Evolutionary conservation across 2,113 vertebrate species (phyloP), one percentile per base, ranked within the genome.

Genomic region (Cyphotilapia sp.): DNA sequence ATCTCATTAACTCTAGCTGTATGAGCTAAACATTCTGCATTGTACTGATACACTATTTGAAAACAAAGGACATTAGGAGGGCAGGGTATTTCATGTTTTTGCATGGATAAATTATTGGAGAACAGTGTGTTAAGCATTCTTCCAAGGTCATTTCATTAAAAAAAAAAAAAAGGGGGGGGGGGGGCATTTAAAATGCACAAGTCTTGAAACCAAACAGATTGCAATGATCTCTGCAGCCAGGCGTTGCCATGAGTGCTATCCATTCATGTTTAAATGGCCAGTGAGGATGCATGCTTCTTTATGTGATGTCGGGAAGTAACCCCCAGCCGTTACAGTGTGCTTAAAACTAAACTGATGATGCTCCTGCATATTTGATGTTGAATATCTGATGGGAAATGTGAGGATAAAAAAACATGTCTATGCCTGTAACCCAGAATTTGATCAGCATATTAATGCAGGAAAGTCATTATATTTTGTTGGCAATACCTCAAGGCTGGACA

Each of bases 381-480:
- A 90, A 90, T 90, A 89, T 93, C 87, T 92, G 88, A 92, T 91
- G 87, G 78, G 69, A 85, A 90, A 71, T 69, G 33, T 80, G 82
- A 83, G 85, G 84, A 84, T 76, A 82, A 91, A 92, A 90, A 92
- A 93, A 90, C 87, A 81, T 2, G 24, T 89, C 91, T 87, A 8
- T 74, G 92, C 91, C 90, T 78, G 85, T 49, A 93, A 94, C 84
- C 49, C 59, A 10, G 89, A 51, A 92, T 93, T 90, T 89, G 85
- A 95, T 94, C 92, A 91, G 91, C 94, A 95, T 94, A 95, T 93
- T 93, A 93, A 94, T 94, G 83, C 66, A 42, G 85, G 90, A 74
- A 84, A 83, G 89, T 90, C 91, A 95, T 94, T 91, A 92, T 88
- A 90, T 86, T 92, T 91, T 76, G 85, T 88, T 86, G 71, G 87